Evolutionary conservation across 2,797 vertebrate genomes (phyloP).

Genomic region (Sebastes nivosus): DNA sequence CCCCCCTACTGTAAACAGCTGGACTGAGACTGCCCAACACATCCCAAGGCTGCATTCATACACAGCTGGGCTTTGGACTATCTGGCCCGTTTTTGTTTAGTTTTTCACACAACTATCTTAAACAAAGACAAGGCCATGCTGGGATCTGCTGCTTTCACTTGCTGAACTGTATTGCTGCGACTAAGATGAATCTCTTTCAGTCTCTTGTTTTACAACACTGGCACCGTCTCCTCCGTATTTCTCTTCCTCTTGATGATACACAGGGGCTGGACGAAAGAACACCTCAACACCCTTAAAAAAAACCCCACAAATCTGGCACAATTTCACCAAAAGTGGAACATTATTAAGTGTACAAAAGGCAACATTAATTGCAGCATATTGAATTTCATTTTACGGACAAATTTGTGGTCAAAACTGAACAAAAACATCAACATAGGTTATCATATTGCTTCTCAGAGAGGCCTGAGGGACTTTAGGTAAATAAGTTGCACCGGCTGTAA

Average conservation of each 20-base stretch:
- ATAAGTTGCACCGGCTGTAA: conserved; percentile 58
- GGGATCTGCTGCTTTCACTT: conserved; percentile 17
- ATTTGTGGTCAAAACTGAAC: background rate
- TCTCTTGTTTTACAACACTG: background rate
- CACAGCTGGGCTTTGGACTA: conserved; percentile 28
- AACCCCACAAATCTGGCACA: background rate
- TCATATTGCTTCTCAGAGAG: conserved; percentile 1
- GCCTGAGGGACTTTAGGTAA: conserved; percentile 60
- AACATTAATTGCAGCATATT: background rate
- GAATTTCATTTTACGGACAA: background rate
- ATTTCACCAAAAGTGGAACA: background rate
- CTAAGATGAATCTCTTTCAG: background rate
- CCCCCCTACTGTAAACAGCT: conserved; percentile 52
- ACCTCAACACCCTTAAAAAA: background rate
- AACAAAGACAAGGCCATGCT: conserved; percentile 42
- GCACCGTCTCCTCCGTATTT: background rate
- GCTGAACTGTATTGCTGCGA: background rate
- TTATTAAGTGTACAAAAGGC: background rate
- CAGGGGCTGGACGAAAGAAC: background rate
- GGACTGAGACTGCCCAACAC: conserved; percentile 17
- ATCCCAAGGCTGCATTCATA: conserved; percentile 33
- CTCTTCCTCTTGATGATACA: background rate
- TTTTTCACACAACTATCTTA: conserved; percentile 50
- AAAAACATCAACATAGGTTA: conserved; percentile 13
- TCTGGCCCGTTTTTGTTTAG: conserved; percentile 29